Base-by-base conservation (phyloP, 2,113 vertebrate species). In the Paramisgurnus dabryanus region DNA sequence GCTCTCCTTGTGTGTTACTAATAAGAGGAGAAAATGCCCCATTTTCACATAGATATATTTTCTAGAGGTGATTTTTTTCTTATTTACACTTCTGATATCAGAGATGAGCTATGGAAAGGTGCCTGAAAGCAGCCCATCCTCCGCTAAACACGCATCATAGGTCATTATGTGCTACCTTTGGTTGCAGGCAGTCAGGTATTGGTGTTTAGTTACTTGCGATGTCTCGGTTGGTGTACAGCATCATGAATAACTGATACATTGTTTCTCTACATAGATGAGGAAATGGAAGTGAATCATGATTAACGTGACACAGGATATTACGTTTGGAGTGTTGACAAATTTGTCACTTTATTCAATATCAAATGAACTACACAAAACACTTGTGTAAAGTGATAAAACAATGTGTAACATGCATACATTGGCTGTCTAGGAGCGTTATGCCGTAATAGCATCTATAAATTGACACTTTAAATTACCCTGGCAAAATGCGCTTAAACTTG, bases 161-260 rank as follows among this genome's bases (percentile, higher is more conserved):
- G 41, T 67, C 63, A 67, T 69, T 3, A 34, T 34, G 58, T 17
- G 4, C 49, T 76, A 41, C 27, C 67, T 60, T 61, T 39, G 75
- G 61, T 3, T 49, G 53, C 40, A 71, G 72, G 34, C 76, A 55
- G 49, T 41, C 74, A 47, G 63, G 79, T 64, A 22, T 55, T 12
- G 67, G 61, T 80, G 50, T 83, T 86, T 47, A 74, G 61, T 40
- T 84, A 79, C 58, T 58, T 71, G 57, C 4, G 65, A 34, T 40
- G 49, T 83, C 79, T 87, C 81, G 73, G 73, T 68, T 87, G 80
- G 74, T 45, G 27, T 60, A 79, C 7, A 17, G n/a, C 73, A 72
- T 83, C 77, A 79, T 64, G 9, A 72, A 88, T 89, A 86, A 88
- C 87, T 88, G 55, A 87, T 89, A 85, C 68, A 83, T 87, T 41